Evolutionary conservation across 2,797 vertebrate genomes (phyloP).

Genomic region (Mus minutoides): DNA sequence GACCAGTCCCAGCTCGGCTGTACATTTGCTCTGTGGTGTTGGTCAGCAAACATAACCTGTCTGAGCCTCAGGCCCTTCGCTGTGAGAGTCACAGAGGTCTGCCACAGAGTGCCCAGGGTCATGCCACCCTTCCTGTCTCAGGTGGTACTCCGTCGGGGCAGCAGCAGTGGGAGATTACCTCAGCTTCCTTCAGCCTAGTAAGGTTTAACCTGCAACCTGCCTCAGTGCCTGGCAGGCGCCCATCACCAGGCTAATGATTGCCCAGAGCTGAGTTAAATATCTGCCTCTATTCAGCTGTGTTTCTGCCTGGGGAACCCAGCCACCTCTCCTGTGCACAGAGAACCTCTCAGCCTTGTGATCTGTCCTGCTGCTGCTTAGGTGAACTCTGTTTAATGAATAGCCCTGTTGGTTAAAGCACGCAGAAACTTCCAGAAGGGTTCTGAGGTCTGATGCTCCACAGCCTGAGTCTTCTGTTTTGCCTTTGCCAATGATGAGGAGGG

Average conservation of each 20-base stretch:
- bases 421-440: neutral
- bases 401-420: neutral
- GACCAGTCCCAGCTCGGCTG: neutral
- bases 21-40: neutral
- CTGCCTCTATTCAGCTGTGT: neutral
- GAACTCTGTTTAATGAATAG: neutral
- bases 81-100: rapidly evolving
- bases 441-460: neutral
- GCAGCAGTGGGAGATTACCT: too few relatives aligned
- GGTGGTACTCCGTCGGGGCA: neutral
- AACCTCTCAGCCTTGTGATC: neutral
- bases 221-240: rapidly evolving
- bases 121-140: rapidly evolving
- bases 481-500: neutral
- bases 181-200: neutral
- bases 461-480: rapidly evolving
- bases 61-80: neutral
- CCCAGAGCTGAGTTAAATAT: slow-evolving; percentile 24
- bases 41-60: neutral
- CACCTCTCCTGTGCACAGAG: rapidly evolving
- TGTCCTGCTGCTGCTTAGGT: rapidly evolving
- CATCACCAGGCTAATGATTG: slow-evolving; percentile 67
- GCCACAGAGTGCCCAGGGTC: rapidly evolving
- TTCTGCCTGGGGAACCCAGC: neutral
- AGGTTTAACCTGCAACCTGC: neutral